Evolutionary conservation across 2,797 vertebrate genomes (phyloP).

Genomic region (Allobates femoralis): DNA sequence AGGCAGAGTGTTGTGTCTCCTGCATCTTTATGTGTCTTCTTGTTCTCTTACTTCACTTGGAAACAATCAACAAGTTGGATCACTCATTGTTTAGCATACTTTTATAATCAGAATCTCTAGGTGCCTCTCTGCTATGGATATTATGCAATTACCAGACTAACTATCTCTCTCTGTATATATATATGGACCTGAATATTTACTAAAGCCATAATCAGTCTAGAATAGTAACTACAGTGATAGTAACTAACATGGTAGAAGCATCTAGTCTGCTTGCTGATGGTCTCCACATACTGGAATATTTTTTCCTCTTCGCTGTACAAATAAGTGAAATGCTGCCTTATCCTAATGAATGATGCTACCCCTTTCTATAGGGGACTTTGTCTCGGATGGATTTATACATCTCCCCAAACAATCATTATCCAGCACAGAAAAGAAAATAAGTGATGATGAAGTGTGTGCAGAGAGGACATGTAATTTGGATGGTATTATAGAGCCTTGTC

Average conservation of each 20-base stretch:
- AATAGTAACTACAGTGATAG: too few species aligned
- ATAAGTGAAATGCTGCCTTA: not conserved
- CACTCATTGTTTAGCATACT: not conserved
- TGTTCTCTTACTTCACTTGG: not conserved
- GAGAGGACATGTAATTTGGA: constrained; percentile 71
- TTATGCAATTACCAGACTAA: too few species aligned
- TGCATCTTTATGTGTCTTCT: not conserved
- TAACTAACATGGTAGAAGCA: too few species aligned
- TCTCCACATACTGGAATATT: not conserved
- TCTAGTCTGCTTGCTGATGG: not conserved
- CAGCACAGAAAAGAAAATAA: constrained; percentile 50
- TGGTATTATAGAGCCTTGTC: constrained; percentile 60
- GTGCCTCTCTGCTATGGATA: too few species aligned
- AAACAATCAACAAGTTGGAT: not conserved
- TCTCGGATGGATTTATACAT: not conserved
- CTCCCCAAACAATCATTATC: constrained; percentile 45
- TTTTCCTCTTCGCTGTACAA: not conserved
- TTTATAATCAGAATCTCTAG: too few species aligned
- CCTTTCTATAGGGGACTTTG: not conserved
- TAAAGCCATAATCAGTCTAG: not conserved
- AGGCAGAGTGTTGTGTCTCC: not conserved
- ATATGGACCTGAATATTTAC: not conserved
- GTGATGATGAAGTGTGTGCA: constrained; percentile 67
- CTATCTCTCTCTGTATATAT: too few species aligned
- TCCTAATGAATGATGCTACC: not conserved